Conservation (phyloP, 2,888 invertebrate genomes). For the Habrosyne pyritoides region DNA sequence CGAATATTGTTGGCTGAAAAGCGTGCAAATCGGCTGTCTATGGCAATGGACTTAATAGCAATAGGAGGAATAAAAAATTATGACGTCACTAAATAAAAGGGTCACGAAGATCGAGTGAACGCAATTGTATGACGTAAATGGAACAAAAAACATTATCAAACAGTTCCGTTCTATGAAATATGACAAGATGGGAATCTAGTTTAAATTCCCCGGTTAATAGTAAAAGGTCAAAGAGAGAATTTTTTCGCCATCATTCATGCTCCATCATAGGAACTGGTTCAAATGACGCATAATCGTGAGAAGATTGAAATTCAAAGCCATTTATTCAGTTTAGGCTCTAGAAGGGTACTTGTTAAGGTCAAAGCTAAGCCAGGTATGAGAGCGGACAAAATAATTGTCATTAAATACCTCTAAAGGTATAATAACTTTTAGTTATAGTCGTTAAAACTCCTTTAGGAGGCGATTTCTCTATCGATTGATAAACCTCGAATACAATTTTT, state of each 20-base stretch:
- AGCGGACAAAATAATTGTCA: too few relatives aligned
- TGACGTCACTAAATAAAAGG: background rate
- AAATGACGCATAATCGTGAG: slow-evolving; percentile 37
- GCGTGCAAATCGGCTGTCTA: background rate
- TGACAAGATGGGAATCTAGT: slow-evolving; percentile 30
- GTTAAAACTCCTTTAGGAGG: too few relatives aligned
- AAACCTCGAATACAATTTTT: too few relatives aligned
- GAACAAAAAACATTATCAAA: slow-evolving; percentile 1
- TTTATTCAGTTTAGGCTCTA: too few relatives aligned
- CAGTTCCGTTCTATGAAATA: slow-evolving; percentile 44
- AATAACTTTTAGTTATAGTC: too few relatives aligned
- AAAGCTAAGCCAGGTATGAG: too few relatives aligned
- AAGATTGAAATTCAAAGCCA: too few relatives aligned
- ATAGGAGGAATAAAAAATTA: background rate
- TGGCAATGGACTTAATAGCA: background rate
- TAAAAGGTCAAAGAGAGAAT: slow-evolving; percentile 34
- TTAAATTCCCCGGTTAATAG: slow-evolving; percentile 34
- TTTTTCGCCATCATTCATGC: slow-evolving; percentile 14
- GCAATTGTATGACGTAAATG: background rate
- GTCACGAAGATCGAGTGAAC: background rate
- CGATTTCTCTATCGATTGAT: too few relatives aligned
- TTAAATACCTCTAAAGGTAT: too few relatives aligned
- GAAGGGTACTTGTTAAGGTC: too few relatives aligned
- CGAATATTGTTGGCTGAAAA: too few relatives aligned
- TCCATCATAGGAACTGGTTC: slow-evolving; percentile 34